These are phyloP conservation scores for Pogonocichla stellata DNA, from an alignment of 2,113 vertebrate genomes.

Conservation along the genomic window DNA sequence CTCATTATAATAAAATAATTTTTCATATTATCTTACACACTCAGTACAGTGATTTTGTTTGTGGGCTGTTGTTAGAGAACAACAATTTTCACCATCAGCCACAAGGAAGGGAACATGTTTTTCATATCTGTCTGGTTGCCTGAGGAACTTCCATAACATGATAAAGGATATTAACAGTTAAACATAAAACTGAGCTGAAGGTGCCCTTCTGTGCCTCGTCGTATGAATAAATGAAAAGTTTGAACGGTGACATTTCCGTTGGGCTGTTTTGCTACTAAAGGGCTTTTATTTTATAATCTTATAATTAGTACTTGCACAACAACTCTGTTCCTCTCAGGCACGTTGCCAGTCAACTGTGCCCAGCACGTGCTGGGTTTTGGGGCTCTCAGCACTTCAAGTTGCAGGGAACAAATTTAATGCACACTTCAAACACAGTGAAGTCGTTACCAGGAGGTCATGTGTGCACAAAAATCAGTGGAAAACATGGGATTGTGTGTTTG, in stretches of 20 bases:
- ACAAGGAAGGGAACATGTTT: not conserved
- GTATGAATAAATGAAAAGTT: not conserved
- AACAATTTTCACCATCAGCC: not conserved
- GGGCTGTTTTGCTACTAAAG: not conserved
- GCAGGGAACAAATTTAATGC: not conserved
- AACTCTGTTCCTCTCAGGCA: not conserved
- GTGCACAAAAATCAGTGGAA: not conserved
- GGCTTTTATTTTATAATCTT: constrained; percentile 12
- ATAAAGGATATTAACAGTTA: constrained; percentile 9
- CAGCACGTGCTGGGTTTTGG: not conserved
- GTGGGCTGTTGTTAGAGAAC: not conserved
- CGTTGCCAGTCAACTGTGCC: not conserved
- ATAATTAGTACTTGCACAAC: not conserved
- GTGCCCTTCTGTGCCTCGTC: not conserved
- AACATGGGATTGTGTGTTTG: not conserved
- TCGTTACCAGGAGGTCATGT: rapidly evolving
- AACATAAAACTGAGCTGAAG: not conserved
- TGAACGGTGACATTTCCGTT: not conserved
- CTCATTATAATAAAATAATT: not conserved
- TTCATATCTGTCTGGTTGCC: not conserved
- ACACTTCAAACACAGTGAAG: not conserved
- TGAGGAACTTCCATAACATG: not conserved
- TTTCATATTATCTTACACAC: not conserved
- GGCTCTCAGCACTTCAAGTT: not conserved
- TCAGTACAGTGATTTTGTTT: not conserved